Conservation (phyloP, 2,888 invertebrate genomes). For the Lycaena phlaeas region DNA sequence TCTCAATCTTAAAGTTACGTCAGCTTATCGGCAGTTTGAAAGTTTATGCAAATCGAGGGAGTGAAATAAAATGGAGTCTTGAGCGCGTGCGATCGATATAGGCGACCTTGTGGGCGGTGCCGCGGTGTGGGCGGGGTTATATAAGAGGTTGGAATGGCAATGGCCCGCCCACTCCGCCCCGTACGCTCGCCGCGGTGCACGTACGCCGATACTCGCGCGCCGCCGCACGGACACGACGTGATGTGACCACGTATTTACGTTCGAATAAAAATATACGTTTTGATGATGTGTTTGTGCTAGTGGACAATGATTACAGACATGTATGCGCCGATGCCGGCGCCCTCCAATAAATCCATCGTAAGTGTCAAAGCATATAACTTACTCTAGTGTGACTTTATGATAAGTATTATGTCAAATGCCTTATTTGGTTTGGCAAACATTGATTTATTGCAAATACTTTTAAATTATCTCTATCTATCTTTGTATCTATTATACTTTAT, state of each 20-base stretch:
- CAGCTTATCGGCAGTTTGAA: conserved; percentile 32
- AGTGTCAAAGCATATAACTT: conserved; percentile 31
- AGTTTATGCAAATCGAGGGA: conserved; percentile 67
- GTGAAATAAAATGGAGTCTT: conserved; percentile 70
- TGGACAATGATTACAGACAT: conserved; percentile 62
- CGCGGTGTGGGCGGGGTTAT: conserved; percentile 51
- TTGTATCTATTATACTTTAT: too few species aligned
- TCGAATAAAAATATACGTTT: too few species aligned
- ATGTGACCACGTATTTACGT: conserved; percentile 24
- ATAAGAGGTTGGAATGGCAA: conserved; percentile 60
- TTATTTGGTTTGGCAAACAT: too few species aligned
- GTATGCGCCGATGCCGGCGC: conserved; percentile 64
- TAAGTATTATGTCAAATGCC: too few species aligned
- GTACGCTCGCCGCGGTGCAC: conserved; percentile 30
- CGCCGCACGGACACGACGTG: conserved; percentile 25
- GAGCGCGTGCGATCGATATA: conserved; percentile 66
- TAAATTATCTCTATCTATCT: too few species aligned
- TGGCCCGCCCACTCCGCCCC: conserved; percentile 32
- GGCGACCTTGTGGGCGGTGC: conserved; percentile 66
- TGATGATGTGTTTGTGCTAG: conserved; percentile 39
- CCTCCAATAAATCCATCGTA: conserved; percentile 55
- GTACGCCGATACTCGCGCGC: conserved; percentile 23
- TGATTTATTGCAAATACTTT: too few species aligned
- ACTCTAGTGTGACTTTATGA: too few species aligned
- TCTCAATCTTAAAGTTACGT: conserved; percentile 13